These are phyloP conservation scores for Merluccius polli DNA, from an alignment of 2,797 vertebrate species.

Conservation along the genomic window DNA sequence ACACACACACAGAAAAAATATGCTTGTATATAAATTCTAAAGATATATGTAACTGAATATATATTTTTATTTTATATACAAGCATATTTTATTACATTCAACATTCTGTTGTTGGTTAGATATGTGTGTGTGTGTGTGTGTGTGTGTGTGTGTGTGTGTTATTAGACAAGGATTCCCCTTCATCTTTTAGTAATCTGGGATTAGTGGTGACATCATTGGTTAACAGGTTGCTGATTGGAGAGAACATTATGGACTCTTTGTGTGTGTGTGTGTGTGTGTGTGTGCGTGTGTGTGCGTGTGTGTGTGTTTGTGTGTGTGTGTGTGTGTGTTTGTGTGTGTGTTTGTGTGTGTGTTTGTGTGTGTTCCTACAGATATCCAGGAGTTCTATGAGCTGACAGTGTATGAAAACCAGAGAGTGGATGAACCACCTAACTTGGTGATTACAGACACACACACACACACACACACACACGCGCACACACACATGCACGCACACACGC, in stretches of 20 bases:
- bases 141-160: no score
- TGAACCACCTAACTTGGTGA: conserved; percentile 53
- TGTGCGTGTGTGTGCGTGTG: conserved; percentile 13
- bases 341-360: conserved; percentile 36
- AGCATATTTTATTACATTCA: no score
- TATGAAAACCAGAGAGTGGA: conserved; percentile 56
- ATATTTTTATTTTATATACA: no score
- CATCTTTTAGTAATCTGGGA: background rate
- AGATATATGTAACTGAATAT: no score
- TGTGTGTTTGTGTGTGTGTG: conserved; percentile 4
- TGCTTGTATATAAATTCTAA: no score
- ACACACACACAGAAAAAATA: conserved; percentile 23
- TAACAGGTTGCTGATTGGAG: background rate
- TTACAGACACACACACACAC: conserved; percentile 24
- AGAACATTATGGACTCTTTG: background rate
- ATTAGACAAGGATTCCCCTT: background rate
- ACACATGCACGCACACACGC: background rate
- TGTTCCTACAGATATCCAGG: conserved; percentile 68
- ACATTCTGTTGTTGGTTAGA: no score
- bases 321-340: background rate
- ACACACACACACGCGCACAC: background rate
- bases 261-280: no score
- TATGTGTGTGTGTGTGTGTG: no score
- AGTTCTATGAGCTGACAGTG: conserved; percentile 72
- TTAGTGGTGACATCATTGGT: conserved; percentile 3